Conservation (phyloP, 2,888 invertebrate species). For the Lobophora halterata region DNA sequence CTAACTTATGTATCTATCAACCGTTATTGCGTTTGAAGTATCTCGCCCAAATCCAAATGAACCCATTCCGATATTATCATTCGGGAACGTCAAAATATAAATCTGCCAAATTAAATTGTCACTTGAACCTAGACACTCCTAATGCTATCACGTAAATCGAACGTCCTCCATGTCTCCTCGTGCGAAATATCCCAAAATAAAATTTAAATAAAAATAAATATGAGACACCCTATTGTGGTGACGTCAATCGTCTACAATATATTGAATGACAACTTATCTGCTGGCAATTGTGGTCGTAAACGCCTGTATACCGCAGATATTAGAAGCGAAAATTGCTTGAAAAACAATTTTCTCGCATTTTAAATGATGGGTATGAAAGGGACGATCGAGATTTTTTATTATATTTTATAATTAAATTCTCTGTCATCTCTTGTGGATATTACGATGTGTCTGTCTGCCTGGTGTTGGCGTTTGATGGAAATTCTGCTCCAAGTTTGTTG, state of each 20-base stretch:
- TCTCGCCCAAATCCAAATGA: slow-evolving; percentile 12
- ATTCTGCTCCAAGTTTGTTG: slow-evolving; percentile 53
- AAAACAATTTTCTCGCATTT: slow-evolving; percentile 30
- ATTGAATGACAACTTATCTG: slow-evolving; percentile 49
- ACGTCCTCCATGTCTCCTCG: slow-evolving; percentile 64
- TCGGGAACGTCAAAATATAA: slow-evolving; percentile 28
- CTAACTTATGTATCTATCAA: too few relatives aligned
- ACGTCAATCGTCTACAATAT: slow-evolving; percentile 74
- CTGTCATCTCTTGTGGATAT: slow-evolving; percentile 72
- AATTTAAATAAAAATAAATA: slow-evolving; percentile 68
- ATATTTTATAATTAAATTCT: slow-evolving; percentile 79
- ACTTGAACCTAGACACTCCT: slow-evolving; percentile 47
- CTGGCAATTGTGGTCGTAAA: slow-evolving; percentile 26
- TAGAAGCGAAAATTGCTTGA: slow-evolving; percentile 56
- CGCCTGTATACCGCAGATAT: slow-evolving; percentile 37
- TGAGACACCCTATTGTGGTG: slow-evolving; percentile 69
- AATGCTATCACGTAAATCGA: slow-evolving; percentile 52
- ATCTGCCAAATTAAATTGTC: slow-evolving; percentile 53
- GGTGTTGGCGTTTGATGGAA: slow-evolving; percentile 72
- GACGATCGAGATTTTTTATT: slow-evolving; percentile 73
- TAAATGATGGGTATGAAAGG: slow-evolving; percentile 57
- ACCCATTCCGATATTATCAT: slow-evolving; percentile 10
- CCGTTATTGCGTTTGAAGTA: too few relatives aligned
- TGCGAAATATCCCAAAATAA: slow-evolving; percentile 60
- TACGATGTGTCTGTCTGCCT: slow-evolving; percentile 65